These are phyloP conservation scores for Oryzias sinensis DNA, from an alignment of 2,797 vertebrate species.

Conservation along the genomic window DNA sequence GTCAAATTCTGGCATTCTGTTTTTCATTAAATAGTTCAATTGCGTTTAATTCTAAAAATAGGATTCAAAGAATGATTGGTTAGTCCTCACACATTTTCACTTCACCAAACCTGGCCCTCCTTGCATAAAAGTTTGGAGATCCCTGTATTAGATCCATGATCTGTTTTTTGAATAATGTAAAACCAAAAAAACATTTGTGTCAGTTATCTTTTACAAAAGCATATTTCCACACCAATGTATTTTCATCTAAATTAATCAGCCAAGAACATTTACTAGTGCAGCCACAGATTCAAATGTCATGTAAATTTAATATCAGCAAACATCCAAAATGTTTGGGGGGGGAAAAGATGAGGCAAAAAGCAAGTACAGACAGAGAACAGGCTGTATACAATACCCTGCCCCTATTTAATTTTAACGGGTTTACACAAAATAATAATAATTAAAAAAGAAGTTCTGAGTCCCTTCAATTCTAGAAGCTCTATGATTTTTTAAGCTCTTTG, in stretches of 20 bases:
- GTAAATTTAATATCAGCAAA: slow-evolving; percentile 14
- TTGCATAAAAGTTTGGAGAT: no score
- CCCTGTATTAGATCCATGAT: no score
- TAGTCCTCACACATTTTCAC: no score
- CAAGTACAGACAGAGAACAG: slow-evolving; percentile 25
- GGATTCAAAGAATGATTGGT: no score
- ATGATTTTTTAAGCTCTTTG: no score
- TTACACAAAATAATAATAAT: slow-evolving; percentile 6
- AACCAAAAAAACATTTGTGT: not conserved
- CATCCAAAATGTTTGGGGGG: slow-evolving; percentile 7
- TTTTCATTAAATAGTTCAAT: no score
- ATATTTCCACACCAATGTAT: slow-evolving; percentile 22
- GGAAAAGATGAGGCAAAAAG: slow-evolving; percentile 20
- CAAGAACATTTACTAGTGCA: slow-evolving; percentile 16
- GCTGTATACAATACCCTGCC: slow-evolving; percentile 9
- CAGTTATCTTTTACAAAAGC: slow-evolving; percentile 17
- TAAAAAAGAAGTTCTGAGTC: no score
- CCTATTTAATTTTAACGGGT: slow-evolving; percentile 18
- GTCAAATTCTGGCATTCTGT: no score
- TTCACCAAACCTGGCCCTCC: no score
- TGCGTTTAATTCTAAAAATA: no score
- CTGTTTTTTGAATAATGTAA: no score
- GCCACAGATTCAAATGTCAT: slow-evolving; percentile 12
- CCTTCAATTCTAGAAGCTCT: no score
- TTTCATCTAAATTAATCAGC: slow-evolving; percentile 1